Base-by-base conservation (phyloP, 2,888 invertebrate genomes). In the Matsumyia berberina region DNA sequence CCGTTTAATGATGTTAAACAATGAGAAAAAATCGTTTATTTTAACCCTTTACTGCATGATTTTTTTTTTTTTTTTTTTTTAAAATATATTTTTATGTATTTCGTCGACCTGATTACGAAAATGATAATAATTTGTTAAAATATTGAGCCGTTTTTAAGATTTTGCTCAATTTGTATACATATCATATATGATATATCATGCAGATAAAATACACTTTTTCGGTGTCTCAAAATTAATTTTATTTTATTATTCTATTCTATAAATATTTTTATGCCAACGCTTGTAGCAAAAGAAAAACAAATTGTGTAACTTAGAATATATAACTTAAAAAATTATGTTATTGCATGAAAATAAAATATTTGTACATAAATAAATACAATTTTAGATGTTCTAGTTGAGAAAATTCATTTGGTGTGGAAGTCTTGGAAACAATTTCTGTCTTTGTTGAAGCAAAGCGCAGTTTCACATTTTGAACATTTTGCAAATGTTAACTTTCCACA, bases 51-150 rank as follows among this genome's bases (percentile, higher is more conserved):
- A 33, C 33, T 33, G 33, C 33, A 33, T 6, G 8, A n/a, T 39
- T 39, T n/a, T 39, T 39, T 39, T 39, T n/a, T 39, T 39, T 39
- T 39, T 39, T 12, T 0, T 0, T 2, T 31, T 12, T n/a, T 31
- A 53, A 53, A 31, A 53, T 53, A 53, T 31, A 24, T 12, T 12
- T 15, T 57, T 53, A 31, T 53, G 35, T 57, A 57, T 57, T 57
- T 35, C 35, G 5, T 35, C 35, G 55, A 33, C 35, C 17, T 33
- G 15, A 57, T 35, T 35, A 35, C 17, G 55, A 35, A 57, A 57
- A 57, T 57, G 15, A 17, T 57, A 57, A 57, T 57, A 17, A 57
- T 57, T 35, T 57, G 5, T 57, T 1, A 57, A 57, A 57, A 57
- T 57, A 35, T 31, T 35, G 9, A 57, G 35, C 17, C 15, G 15